A percentile compares a stretch with the other conserved stretches of the same genome.
phyloP scores from a whole-genome alignment of 1,140 invertebrate species.

The Archivesica marissinica region DNA sequence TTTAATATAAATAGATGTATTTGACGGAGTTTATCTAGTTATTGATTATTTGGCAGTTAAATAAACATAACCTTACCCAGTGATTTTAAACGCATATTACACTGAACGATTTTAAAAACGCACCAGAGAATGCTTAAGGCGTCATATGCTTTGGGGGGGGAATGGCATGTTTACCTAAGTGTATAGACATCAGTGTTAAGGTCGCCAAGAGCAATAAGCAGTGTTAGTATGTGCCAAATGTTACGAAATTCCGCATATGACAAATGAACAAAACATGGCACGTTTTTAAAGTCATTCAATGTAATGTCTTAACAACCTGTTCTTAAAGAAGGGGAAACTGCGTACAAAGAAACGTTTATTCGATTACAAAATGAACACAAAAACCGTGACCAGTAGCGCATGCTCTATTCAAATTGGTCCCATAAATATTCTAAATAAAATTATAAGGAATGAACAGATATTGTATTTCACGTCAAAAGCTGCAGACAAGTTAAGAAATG shows the following conservation, averaged over 20 bases:
- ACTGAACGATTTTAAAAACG: too few relatives aligned
- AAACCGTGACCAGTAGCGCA: not conserved
- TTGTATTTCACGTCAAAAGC: not conserved
- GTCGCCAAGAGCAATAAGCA: too few relatives aligned
- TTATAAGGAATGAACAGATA: not conserved
- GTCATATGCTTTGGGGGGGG: too few relatives aligned
- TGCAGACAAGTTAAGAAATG: too few relatives aligned
- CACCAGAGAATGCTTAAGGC: too few relatives aligned
- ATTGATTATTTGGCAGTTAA: slow-evolving; percentile 25
- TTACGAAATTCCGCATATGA: too few relatives aligned
- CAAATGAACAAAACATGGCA: too few relatives aligned
- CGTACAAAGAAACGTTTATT: slow-evolving; percentile 8
- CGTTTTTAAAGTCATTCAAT: too few relatives aligned
- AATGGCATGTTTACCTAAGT: too few relatives aligned
- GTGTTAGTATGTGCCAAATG: too few relatives aligned
- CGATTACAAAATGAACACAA: slow-evolving; percentile 35
- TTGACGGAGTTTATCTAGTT: slow-evolving; percentile 6
- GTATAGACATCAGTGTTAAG: too few relatives aligned
- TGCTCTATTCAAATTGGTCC: not conserved
- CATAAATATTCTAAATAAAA: slow-evolving; percentile 7
- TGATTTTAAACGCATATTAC: too few relatives aligned
- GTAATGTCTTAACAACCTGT: not conserved
- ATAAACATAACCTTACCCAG: slow-evolving; percentile 11
- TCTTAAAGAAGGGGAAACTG: not conserved
- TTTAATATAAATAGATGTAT: slow-evolving; percentile 8